These are phyloP conservation scores for Drosophila siamana DNA, from an alignment of 2,888 invertebrate genomes.

Conservation along the genomic window DNA sequence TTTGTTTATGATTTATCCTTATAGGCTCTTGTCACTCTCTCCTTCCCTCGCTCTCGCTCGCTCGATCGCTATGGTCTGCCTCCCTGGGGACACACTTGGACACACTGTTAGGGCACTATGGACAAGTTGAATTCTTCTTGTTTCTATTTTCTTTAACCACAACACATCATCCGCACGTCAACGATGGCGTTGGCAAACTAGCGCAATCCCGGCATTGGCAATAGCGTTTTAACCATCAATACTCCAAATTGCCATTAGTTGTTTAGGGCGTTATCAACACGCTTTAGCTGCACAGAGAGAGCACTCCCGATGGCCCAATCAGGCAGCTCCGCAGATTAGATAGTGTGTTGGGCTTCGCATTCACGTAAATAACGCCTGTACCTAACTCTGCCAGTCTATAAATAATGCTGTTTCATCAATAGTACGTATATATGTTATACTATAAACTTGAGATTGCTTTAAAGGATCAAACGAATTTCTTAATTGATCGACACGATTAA, in stretches of 20 bases:
- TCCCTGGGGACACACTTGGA: constrained; percentile 13
- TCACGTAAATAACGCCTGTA: constrained; percentile 22
- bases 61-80: no score
- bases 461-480: neutral
- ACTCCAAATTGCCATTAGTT: constrained; percentile 59
- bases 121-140: constrained; percentile 3
- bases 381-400: constrained; percentile 3
- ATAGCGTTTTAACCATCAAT: constrained; percentile 75
- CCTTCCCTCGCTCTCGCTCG: neutral
- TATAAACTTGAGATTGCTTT: neutral
- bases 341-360: constrained; percentile 48
- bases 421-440: neutral
- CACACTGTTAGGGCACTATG: constrained; percentile 32
- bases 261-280: constrained; percentile 36
- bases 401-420: neutral
- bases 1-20: constrained; percentile 32
- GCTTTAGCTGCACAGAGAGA: constrained; percentile 55
- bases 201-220: constrained; percentile 59
- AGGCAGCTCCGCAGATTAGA: constrained; percentile 59
- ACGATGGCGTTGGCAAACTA: constrained; percentile 64
- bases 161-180: constrained; percentile 65
- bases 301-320: constrained; percentile 61
- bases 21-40: constrained; percentile 2
- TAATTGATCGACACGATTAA: constrained; percentile 2
- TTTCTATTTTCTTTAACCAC: constrained; percentile 8